These are phyloP conservation scores for Anthophora plumipes DNA, from an alignment of 2,888 invertebrate genomes.

Conservation along the genomic window DNA sequence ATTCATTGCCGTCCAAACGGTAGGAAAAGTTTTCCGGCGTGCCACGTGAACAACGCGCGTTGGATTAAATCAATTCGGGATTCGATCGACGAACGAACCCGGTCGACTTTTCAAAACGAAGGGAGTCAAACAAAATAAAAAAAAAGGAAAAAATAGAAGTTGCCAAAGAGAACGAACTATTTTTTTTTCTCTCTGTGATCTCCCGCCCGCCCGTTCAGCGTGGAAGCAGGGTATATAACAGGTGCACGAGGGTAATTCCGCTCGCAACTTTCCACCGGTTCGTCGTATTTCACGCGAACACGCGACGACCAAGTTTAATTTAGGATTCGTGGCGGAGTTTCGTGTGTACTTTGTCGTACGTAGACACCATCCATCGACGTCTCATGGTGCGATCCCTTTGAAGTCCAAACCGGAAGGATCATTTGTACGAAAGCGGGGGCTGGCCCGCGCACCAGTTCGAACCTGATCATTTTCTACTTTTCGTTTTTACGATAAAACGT, in stretches of 20 bases:
- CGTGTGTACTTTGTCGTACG: conserved; percentile 61
- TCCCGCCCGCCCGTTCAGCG: no score
- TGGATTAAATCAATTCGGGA: conserved; percentile 21
- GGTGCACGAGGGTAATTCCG: conserved; percentile 54
- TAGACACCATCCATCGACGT: conserved; percentile 66
- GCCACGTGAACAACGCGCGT: background rate
- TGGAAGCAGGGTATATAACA: conserved; percentile 33
- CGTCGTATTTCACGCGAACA: conserved; percentile 56
- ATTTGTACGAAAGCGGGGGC: conserved; percentile 57
- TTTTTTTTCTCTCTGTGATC: conserved; percentile 3
- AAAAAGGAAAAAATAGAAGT: background rate
- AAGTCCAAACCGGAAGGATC: conserved; percentile 69
- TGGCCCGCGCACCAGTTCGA: background rate
- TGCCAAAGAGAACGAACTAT: conserved; percentile 6
- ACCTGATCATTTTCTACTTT: conserved; percentile 10
- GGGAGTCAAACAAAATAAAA: background rate
- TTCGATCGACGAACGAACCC: background rate
- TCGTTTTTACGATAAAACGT: background rate
- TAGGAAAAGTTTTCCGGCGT: background rate
- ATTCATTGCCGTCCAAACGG: background rate
- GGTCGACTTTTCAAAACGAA: background rate
- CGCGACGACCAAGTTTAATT: conserved; percentile 66
- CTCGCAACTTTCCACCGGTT: conserved; percentile 43
- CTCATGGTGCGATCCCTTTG: conserved; percentile 58
- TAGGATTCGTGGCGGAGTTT: conserved; percentile 53